Conservation (phyloP, 2,797 vertebrate genomes). For the Muraenolepis orangiensis region DNA sequence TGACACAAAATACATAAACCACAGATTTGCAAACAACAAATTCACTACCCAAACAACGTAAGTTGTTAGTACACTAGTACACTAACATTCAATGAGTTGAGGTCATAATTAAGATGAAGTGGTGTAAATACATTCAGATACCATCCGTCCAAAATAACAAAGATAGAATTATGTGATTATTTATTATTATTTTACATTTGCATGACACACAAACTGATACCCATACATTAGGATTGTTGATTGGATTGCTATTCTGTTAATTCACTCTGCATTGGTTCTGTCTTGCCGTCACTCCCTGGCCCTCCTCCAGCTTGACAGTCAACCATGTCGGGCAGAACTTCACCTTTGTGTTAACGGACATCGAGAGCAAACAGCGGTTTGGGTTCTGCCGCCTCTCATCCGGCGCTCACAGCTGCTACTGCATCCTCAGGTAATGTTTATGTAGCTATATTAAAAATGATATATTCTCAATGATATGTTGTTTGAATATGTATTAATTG, state of each 20-base stretch:
- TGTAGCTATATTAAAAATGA: too few species aligned
- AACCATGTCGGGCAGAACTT: constrained; percentile 66
- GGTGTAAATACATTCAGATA: not conserved
- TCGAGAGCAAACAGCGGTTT: constrained; percentile 69
- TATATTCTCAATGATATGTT: too few species aligned
- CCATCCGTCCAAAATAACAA: not conserved
- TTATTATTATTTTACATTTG: not conserved
- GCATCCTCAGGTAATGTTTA: constrained; percentile 60
- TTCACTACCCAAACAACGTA: too few species aligned
- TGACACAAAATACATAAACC: not conserved
- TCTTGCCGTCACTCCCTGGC: not conserved
- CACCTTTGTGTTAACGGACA: constrained; percentile 70
- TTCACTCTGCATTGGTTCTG: not conserved
- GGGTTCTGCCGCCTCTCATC: constrained; percentile 70
- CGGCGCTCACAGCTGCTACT: constrained; percentile 66
- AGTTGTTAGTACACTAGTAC: too few species aligned
- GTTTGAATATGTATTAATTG: too few species aligned
- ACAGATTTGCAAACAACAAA: not conserved
- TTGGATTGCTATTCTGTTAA: not conserved
- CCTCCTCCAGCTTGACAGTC: constrained; percentile 46
- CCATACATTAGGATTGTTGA: not conserved
- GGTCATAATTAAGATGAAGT: not conserved
- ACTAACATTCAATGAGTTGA: not conserved
- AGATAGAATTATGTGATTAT: too few species aligned
- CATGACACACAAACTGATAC: not conserved